phyloP scores from a whole-genome alignment of 2,113 vertebrate genomes.

The Heterotilapia buettikoferi region DNA sequence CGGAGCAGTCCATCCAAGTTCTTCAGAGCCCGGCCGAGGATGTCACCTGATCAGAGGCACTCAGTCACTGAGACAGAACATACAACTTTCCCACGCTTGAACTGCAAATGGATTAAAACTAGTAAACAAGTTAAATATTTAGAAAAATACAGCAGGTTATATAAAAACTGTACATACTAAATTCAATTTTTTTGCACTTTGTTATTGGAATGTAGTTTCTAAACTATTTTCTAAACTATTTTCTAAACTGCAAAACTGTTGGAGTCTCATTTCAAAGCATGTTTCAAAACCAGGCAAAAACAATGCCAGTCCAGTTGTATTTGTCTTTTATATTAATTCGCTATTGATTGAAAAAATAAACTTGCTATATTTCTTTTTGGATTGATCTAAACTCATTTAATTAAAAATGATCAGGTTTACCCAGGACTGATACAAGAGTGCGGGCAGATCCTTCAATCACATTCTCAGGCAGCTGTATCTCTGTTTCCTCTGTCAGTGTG shows the following conservation, averaged over 20 bases:
- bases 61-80: too few species aligned
- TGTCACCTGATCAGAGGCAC: too few species aligned
- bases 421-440: constrained; percentile 55
- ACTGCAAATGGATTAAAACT: not conserved
- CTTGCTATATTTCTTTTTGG: not conserved
- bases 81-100: rapidly evolving
- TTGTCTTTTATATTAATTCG: not conserved
- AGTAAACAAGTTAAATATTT: not conserved
- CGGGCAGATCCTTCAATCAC: constrained; percentile 58
- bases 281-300: not conserved
- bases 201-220: not conserved
- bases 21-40: constrained; percentile 78
- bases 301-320: not conserved
- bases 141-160: not conserved
- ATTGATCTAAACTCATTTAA: not conserved
- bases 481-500: constrained; percentile 23
- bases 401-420: constrained; percentile 17
- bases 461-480: constrained; percentile 41
- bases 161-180: not conserved
- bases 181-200: not conserved
- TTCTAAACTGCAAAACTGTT: not conserved
- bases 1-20: constrained; percentile 78
- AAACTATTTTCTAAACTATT: not conserved
- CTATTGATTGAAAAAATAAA: not conserved
- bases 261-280: not conserved